Percentiles rank a stretch among this genome's conserved stretches.
Conservation (phyloP, 2,888 invertebrate genomes). For the Tricholauxania praeusta region DNA sequence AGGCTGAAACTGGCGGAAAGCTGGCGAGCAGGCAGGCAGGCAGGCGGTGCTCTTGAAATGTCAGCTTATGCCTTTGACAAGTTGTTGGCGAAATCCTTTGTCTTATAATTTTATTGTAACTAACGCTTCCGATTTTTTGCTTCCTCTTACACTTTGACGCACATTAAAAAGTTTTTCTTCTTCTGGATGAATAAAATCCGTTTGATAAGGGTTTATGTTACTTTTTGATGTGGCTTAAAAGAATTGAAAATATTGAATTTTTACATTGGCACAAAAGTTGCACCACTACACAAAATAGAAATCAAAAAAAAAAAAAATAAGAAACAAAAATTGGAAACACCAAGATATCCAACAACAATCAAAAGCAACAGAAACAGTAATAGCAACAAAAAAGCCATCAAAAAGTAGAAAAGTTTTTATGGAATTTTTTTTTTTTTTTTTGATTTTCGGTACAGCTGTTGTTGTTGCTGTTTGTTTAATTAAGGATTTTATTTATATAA, state of each 20-base stretch:
- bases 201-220: constrained; percentile 34
- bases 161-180: constrained; percentile 30
- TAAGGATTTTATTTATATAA: constrained; percentile 23
- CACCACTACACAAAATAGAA: no score
- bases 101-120: constrained; percentile 30
- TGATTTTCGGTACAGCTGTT: background rate
- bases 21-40: background rate
- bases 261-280: background rate
- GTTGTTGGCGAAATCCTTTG: constrained; percentile 33
- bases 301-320: no score
- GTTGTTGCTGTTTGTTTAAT: constrained; percentile 27
- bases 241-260: constrained; percentile 27
- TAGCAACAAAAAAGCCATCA: background rate
- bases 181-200: constrained; percentile 25
- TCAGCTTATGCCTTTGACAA: constrained; percentile 33
- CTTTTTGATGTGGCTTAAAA: constrained; percentile 31
- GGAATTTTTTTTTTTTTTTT: background rate
- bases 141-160: background rate
- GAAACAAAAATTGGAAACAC: no score
- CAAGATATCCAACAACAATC: no score
- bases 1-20: no score
- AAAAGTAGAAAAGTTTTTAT: constrained; percentile 17
- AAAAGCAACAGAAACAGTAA: background rate
- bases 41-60: constrained; percentile 18
- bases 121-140: constrained; percentile 1